Evolutionary conservation across 1,140 invertebrate genomes (phyloP), one percentile per base, ranked within the genome.

Genomic region (Drosophila ogumai): DNA sequence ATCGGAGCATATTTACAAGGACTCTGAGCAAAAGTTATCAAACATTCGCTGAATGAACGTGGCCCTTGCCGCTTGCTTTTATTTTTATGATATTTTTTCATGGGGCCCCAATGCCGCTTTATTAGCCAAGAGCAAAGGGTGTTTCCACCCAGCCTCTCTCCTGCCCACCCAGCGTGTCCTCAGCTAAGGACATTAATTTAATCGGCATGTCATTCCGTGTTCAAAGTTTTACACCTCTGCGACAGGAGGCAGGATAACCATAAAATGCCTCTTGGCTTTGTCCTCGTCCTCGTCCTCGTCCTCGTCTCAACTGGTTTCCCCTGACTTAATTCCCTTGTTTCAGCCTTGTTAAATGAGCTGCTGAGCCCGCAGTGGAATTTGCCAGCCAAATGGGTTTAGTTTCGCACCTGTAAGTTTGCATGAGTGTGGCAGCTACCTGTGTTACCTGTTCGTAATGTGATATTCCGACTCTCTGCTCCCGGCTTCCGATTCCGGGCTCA

Each of bases 171-270:
- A 19, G 19, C 25, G 19, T 58, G 46, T 52, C 41, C 52, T 31
- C 43, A 41, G 56, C 47, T 41, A 31, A 31, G 73, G 54, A 76
- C 74, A 76, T 76, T 76, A 68, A 76, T 76, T 76, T 76, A 76
- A 76, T 76, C 74, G 74, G 74, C 73, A 76, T 76, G 73, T 66
- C 74, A 68, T 76, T 76, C 58, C 73, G 55, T 76, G 74, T 76
- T 76, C 74, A 76, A 76, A 76, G 74, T 76, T 76, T 76, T 76
- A 76, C 74, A 76, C 74, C 74, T 76, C 49, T 76, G 22, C 54
- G 47, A 59, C 41, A 40, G 55, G 38, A 54, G 59, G 36, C 34
- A 34, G 68, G 68, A 61, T 54, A 54, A 44, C 34, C 55, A 76
- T 76, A 67, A 76, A 76, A 75, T 60, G 74, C 61, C 73, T 75